These are phyloP conservation scores for Geotria australis DNA, from an alignment of 2,797 vertebrate species.

Conservation along the genomic window DNA sequence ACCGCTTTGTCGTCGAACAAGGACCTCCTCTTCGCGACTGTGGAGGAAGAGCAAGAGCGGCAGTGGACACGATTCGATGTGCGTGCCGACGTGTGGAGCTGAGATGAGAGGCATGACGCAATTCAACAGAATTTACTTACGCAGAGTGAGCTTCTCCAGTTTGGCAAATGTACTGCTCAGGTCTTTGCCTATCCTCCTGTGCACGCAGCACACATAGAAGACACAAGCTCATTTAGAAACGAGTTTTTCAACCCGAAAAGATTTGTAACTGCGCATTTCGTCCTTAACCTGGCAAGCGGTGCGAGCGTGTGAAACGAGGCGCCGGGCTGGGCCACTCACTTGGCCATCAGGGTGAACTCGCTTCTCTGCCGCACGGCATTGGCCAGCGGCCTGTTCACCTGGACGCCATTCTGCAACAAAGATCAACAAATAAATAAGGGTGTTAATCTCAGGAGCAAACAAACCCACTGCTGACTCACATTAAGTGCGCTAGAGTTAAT, in stretches of 20 bases:
- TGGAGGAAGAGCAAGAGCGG: conserved; percentile 3
- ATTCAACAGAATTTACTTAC: conserved; percentile 20
- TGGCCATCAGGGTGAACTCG: conserved; percentile 73
- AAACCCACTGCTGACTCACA: background rate
- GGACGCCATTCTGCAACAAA: conserved; percentile 37
- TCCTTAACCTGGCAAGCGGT: no score
- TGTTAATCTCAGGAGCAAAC: background rate
- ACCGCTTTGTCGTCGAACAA: conserved; percentile 66
- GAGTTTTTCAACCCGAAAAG: no score
- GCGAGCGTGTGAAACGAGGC: no score
- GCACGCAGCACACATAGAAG: conserved; percentile 1
- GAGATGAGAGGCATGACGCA: background rate
- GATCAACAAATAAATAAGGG: background rate
- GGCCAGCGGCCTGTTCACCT: conserved; percentile 23
- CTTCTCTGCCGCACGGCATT: conserved; percentile 46
- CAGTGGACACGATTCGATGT: background rate
- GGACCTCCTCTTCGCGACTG: conserved; percentile 83
- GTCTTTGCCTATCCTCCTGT: conserved; percentile 69
- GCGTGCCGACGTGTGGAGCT: background rate
- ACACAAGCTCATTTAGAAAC: no score
- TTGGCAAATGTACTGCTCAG: conserved; percentile 81
- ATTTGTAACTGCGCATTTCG: no score
- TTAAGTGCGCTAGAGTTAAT: background rate
- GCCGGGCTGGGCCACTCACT: conserved; percentile 22
- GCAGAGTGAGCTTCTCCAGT: conserved; percentile 67